These are phyloP conservation scores for Bradypodion pumilum DNA, from an alignment of 2,797 vertebrate species.

Conservation along the genomic window DNA sequence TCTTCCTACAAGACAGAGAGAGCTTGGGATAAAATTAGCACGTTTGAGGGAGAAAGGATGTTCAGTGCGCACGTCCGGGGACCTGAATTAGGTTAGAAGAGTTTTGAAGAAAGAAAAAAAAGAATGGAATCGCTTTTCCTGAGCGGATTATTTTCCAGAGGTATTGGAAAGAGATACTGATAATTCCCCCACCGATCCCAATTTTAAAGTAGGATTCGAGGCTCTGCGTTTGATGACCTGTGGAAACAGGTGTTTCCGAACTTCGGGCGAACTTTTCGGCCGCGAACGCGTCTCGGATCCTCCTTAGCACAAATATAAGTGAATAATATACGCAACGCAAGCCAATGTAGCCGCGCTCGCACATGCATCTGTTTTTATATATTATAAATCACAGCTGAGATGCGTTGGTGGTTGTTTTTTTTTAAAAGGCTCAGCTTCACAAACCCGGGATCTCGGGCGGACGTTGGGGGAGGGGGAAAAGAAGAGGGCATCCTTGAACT, in stretches of 20 bases:
- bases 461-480: neutral
- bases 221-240: neutral
- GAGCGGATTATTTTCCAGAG: conserved; percentile 35
- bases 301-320: neutral
- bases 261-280: neutral
- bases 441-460: neutral
- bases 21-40: conserved; percentile 18
- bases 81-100: conserved; percentile 11
- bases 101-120: neutral
- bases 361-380: too few species aligned
- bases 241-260: neutral
- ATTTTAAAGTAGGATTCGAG: neutral
- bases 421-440: conserved; percentile 26
- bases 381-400: neutral
- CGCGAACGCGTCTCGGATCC: too few species aligned
- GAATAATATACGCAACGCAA: neutral
- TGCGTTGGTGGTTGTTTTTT: neutral
- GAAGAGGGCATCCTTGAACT: neutral
- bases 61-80: conserved; percentile 25
- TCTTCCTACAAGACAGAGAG: neutral
- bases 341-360: too few species aligned
- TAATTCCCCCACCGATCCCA: fast-evolving
- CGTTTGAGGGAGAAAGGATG: neutral
- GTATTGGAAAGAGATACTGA: conserved; percentile 1
- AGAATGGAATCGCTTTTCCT: conserved; percentile 29